Evolutionary conservation across 1,140 invertebrate genomes (phyloP).

Genomic region (Drosophila punjabiensis): DNA sequence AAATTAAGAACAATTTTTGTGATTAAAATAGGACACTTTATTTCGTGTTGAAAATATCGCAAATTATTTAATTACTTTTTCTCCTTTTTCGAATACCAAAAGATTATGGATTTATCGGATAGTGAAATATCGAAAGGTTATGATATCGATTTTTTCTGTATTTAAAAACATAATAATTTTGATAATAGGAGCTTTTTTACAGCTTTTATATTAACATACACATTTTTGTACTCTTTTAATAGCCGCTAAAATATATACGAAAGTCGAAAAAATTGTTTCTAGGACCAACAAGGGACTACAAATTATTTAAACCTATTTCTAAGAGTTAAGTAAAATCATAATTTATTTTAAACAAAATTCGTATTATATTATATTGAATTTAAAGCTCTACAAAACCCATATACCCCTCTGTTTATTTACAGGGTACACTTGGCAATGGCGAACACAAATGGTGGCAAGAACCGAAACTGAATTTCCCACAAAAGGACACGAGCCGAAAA

Average conservation of each 20-base stretch:
- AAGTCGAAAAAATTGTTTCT: not conserved
- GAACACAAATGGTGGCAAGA: slow-evolving; percentile 20
- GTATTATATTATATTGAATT: not conserved
- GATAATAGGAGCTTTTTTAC: too few species aligned
- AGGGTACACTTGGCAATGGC: not conserved
- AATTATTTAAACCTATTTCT: not conserved
- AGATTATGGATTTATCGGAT: too few species aligned
- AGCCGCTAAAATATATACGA: not conserved
- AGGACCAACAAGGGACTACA: not conserved
- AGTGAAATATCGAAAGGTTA: too few species aligned
- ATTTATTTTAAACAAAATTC: not conserved
- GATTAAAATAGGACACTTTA: not conserved
- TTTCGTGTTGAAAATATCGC: too few species aligned
- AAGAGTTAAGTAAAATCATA: not conserved
- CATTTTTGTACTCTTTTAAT: not conserved
- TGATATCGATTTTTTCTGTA: too few species aligned
- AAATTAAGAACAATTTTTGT: not conserved
- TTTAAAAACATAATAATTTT: too few species aligned
- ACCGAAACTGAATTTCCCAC: slow-evolving; percentile 35
- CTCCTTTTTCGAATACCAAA: too few species aligned
- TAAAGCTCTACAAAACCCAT: not conserved
- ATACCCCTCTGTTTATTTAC: not conserved
- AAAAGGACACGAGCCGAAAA: slow-evolving; percentile 36
- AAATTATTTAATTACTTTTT: too few species aligned
- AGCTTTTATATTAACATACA: not conserved